Evolutionary conservation across 2,888 invertebrate genomes (phyloP), one percentile per base, ranked within the genome.

Genomic region (Scaptomyza flava): DNA sequence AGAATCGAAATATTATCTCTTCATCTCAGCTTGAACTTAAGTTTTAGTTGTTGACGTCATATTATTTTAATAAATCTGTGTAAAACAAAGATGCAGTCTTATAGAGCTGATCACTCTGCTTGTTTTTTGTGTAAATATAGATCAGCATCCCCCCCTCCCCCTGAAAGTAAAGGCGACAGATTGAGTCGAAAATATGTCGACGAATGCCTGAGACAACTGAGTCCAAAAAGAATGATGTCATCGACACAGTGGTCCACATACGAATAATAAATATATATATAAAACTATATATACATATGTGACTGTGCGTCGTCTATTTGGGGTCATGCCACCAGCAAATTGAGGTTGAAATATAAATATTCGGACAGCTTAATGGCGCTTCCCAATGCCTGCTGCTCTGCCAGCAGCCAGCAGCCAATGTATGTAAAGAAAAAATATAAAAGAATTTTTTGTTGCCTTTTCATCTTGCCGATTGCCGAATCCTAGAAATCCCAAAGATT

Each of bases 321-420:
- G 81, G 82, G 82, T 83, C 82, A 79, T 62, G 87, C 85, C 86
- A 85, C 74, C 53, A 68, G 65, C 77, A 79, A 84, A 81, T 86
- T 88, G 84, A 86, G 68, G 72, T 77, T 76, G 69, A 83, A 86
- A 88, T 50, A 86, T 79, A 58, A 61, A 72, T 81, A 85, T 87
- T 87, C 64, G 76, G 83, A 68, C 77, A 77, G 73, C 61, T 81
- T 70, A 81, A 79, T 79, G 79, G 76, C 63, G 47, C 58, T 68
- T 53, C 74, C 48, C 51, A 48, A 54, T 43, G 58, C 20, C n/a
- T n/a, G n/a, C 5, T 5, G 27, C 27, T 27, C 27, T 27, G 27
- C 27, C 27, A 5, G 2, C 27, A 27, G 27, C 3, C 27, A 61
- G 59, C 52, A 31, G 8, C 1, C 51, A 75, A 66, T 54, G 58